Base-by-base conservation (phyloP, 2,797 vertebrate genomes). In the Epinephelus awoara region DNA sequence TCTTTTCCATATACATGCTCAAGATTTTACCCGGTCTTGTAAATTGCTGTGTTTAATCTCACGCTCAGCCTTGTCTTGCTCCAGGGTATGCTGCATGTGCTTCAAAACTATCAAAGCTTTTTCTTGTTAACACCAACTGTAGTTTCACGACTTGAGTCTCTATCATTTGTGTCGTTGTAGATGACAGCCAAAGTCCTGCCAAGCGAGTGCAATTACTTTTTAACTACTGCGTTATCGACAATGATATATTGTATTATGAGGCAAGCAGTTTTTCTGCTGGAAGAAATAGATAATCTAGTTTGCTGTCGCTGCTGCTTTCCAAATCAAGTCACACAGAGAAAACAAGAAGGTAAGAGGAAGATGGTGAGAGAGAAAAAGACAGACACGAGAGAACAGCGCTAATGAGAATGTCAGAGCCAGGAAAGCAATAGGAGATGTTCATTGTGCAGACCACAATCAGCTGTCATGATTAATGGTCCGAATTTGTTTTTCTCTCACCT, bases 391-490 rank as follows among this genome's bases (percentile, higher is more conserved):
- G 74, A 55, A 19, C 4, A 6, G 11, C 12, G 85, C 58, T 91
- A 88, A 91, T 90, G 80, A 90, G 83, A 80, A 80, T 68, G 78
- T 86, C 83, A 81, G 58, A 67, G 57, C 79, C 82, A 51, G 71
- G 27, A 66, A 91, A 86, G 82, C 75, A 82, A 85, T 89, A 82
- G 86, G 73, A 86, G 70, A 72, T 50, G 79, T 83, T 82, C 5
- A 8, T 71, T 29, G 42, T 21, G 66, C 56, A 44, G 55, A 72
- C 56, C 63, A 75, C 74, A 83, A 78, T 86, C 82, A 88, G 77
- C 76, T 77, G 85, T 82, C 69, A 12, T 89, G 88, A 91, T 89
- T 85, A 88, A 91, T 85, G 80, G 67, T 67, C 40, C 55, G 25
- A 71, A 83, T 89, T 89, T 54, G 71, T 83, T 88, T 79, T 79